These are phyloP conservation scores for Anaspis maculata DNA, from an alignment of 2,888 invertebrate species.

Conservation along the genomic window DNA sequence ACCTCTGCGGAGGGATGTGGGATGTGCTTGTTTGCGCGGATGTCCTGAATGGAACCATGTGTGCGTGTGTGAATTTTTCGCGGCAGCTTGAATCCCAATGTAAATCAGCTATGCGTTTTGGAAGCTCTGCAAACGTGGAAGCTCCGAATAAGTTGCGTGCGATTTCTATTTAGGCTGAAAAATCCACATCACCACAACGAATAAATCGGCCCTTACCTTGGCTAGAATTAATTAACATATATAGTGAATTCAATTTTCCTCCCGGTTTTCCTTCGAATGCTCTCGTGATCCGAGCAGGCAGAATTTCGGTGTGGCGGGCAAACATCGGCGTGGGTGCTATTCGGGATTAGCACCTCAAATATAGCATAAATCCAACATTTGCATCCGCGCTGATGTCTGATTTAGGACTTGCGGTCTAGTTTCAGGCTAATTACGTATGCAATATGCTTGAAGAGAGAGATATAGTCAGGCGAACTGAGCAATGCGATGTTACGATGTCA, in stretches of 20 bases:
- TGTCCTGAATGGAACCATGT: too few relatives aligned
- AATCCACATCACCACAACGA: too few relatives aligned
- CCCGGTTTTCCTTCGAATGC: slow-evolving; percentile 5
- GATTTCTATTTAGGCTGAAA: too few relatives aligned
- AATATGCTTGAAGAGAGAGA: slow-evolving; percentile 7
- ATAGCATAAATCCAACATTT: slow-evolving; percentile 11
- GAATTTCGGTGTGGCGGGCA: neutral
- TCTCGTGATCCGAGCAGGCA: neutral
- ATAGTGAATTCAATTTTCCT: slow-evolving; percentile 11
- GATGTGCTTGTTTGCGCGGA: too few relatives aligned
- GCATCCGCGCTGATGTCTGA: slow-evolving; percentile 10
- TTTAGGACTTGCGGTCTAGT: slow-evolving; percentile 10
- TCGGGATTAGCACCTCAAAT: slow-evolving; percentile 9
- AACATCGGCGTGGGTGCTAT: neutral
- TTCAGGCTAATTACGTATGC: slow-evolving; percentile 10
- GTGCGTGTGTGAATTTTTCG: too few relatives aligned
- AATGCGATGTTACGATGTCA: slow-evolving; percentile 7
- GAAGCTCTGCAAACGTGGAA: too few relatives aligned
- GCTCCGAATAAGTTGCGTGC: too few relatives aligned
- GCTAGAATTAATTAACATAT: slow-evolving; percentile 9
- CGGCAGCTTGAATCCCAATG: too few relatives aligned
- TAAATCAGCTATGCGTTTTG: too few relatives aligned
- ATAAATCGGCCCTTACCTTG: slow-evolving; percentile 4
- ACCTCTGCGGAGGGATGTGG: too few relatives aligned
- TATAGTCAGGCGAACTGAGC: slow-evolving; percentile 5